These are phyloP conservation scores for Dorcus parallelipipedus DNA, from an alignment of 2,888 invertebrate genomes.

Conservation along the genomic window DNA sequence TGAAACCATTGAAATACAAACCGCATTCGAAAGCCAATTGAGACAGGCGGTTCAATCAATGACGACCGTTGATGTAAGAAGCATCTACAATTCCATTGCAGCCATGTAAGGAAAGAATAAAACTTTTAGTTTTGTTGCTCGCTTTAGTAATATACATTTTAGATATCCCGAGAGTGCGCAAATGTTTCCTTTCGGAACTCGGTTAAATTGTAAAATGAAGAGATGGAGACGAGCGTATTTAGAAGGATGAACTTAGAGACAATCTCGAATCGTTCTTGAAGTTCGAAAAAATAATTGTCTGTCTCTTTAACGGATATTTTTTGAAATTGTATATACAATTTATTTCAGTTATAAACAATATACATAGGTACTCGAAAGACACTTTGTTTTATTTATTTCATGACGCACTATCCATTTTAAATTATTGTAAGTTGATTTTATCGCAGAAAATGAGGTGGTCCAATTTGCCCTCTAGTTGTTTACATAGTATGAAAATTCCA, in stretches of 20 bases:
- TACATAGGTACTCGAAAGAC: neutral
- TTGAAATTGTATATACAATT: no score
- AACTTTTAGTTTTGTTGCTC: neutral
- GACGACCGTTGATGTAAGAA: constrained; percentile 20
- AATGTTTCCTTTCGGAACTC: constrained; percentile 23
- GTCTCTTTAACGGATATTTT: no score
- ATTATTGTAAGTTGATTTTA: neutral
- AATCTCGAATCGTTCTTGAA: neutral
- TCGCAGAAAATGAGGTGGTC: neutral
- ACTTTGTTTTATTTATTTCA: constrained; percentile 1
- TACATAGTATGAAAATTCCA: no score
- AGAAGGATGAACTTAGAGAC: neutral
- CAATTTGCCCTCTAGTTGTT: neutral
- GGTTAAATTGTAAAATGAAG: constrained; percentile 19
- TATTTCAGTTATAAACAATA: neutral
- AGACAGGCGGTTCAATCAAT: constrained; percentile 14
- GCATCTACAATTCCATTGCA: constrained; percentile 29
- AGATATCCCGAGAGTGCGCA: constrained; percentile 31
- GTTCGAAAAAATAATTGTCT: no score
- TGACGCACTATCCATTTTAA: neutral
- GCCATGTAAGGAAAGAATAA: constrained; percentile 21
- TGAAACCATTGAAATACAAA: constrained; percentile 20
- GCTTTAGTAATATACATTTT: constrained; percentile 13
- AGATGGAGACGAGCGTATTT: constrained; percentile 17
- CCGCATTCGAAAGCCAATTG: constrained; percentile 19